Percentiles rank a stretch among this genome's conserved stretches.
These are phyloP conservation scores for Gnatocerus cornutus DNA, from an alignment of 2,888 invertebrate species.

Conservation along the genomic window DNA sequence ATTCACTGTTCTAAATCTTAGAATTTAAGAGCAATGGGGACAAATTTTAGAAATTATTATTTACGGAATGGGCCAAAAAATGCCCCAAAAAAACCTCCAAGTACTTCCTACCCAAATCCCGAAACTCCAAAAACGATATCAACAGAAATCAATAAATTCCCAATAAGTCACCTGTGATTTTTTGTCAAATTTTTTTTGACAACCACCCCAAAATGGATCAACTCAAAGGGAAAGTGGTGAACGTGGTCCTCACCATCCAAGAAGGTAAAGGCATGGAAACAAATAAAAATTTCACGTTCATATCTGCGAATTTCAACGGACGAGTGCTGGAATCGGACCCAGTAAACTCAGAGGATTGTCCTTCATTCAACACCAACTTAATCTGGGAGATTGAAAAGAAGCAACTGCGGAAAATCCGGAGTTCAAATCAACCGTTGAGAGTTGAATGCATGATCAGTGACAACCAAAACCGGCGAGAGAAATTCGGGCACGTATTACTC, in stretches of 20 bases:
- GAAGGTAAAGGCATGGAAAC: conserved; percentile 75
- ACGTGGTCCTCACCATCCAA: conserved; percentile 79
- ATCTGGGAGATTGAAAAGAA: conserved; percentile 87
- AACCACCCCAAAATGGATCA: conserved; percentile 75
- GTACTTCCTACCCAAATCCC: conserved; percentile 60
- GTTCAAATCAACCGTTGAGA: conserved; percentile 83
- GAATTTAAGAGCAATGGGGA: too few relatives aligned
- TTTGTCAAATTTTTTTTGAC: conserved; percentile 48
- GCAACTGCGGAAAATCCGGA: conserved; percentile 81
- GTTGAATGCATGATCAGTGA: conserved; percentile 78
- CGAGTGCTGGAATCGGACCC: conserved; percentile 77
- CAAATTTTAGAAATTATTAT: too few relatives aligned
- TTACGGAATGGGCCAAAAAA: too few relatives aligned
- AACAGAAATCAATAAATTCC: conserved; percentile 15
- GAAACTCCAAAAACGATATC: too few relatives aligned
- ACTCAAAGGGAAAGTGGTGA: conserved; percentile 76
- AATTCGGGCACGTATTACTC: conserved; percentile 80
- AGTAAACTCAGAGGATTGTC: conserved; percentile 74
- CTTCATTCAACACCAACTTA: conserved; percentile 82
- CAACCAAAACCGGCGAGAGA: conserved; percentile 74
- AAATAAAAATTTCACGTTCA: conserved; percentile 62
- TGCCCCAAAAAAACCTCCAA: too few relatives aligned
- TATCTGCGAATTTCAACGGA: conserved; percentile 67
- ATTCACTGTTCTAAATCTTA: too few relatives aligned
- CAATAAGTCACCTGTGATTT: conserved; percentile 9